phyloP scores from a whole-genome alignment of 1,140 invertebrate genomes.

The Globodera ellingtonae region DNA sequence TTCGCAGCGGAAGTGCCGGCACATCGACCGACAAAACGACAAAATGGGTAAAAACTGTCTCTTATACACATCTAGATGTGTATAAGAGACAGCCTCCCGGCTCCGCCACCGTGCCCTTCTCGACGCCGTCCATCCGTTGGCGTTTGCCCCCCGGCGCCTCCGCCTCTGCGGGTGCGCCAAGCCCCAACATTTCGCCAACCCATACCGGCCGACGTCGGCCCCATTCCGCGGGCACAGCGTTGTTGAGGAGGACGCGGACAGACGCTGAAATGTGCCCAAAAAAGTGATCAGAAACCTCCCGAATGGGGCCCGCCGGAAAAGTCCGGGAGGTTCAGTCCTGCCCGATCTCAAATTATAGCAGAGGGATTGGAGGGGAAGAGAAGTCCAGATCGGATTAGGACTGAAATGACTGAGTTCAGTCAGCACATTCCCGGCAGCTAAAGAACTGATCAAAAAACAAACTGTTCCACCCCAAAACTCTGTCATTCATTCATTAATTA shows the following conservation, averaged over 20 bases:
- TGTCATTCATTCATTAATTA: no score
- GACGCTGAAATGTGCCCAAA: neutral
- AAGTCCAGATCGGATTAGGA: no score
- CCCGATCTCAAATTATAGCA: no score
- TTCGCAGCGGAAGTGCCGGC: slow-evolving; percentile 23
- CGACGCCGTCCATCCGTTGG: neutral
- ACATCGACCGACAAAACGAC: slow-evolving; percentile 16
- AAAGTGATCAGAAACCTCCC: neutral
- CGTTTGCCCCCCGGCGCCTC: neutral
- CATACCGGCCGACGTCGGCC: neutral
- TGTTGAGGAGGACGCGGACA: neutral
- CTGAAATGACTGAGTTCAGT: no score
- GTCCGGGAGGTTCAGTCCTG: no score
- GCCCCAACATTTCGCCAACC: neutral
- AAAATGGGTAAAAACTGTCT: slow-evolving; percentile 23
- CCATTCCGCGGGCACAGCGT: neutral
- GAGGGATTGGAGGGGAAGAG: no score
- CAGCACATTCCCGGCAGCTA: no score
- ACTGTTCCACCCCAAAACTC: no score
- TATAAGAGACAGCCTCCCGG: neutral
- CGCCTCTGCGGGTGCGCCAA: neutral
- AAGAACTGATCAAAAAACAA: no score
- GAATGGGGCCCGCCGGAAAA: no score
- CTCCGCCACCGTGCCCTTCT: neutral
- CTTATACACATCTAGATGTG: no score